phyloP scores from a whole-genome alignment of 2,888 invertebrate species.

The Ametastegia equiseti region DNA sequence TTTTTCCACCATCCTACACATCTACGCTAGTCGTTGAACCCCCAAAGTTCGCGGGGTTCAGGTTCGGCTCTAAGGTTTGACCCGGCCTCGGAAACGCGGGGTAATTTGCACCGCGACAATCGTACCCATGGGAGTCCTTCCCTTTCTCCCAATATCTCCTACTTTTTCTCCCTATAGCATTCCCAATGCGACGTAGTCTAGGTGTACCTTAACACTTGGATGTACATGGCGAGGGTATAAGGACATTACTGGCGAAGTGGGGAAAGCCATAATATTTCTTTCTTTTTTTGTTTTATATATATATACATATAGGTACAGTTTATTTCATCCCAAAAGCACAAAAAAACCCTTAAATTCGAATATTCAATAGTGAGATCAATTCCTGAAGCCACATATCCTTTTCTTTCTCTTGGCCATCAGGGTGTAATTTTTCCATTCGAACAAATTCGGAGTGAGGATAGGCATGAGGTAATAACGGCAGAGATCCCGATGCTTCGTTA shows the following conservation, averaged over 20 bases:
- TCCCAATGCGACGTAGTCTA: background rate
- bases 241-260: background rate
- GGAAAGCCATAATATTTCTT: background rate
- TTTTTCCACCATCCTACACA: slow-evolving; percentile 1
- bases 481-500: slow-evolving; percentile 6
- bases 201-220: no score
- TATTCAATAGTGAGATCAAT: no score
- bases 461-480: slow-evolving; percentile 15
- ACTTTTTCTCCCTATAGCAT: background rate
- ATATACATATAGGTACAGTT: no score
- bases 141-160: background rate
- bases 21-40: background rate
- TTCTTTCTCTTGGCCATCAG: no score
- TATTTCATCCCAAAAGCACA: no score
- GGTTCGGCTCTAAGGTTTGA: slow-evolving; percentile 53
- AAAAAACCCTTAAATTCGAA: no score
- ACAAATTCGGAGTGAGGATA: background rate
- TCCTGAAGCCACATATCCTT: background rate
- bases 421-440: slow-evolving; percentile 2
- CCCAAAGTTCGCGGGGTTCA: slow-evolving; percentile 18
- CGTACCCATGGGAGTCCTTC: slow-evolving; percentile 32
- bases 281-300: background rate
- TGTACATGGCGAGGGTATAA: background rate
- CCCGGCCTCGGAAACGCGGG: slow-evolving; percentile 59
- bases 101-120: slow-evolving; percentile 66